phyloP scores from a whole-genome alignment of 2,888 invertebrate species.

The Entomobrya proxima region DNA sequence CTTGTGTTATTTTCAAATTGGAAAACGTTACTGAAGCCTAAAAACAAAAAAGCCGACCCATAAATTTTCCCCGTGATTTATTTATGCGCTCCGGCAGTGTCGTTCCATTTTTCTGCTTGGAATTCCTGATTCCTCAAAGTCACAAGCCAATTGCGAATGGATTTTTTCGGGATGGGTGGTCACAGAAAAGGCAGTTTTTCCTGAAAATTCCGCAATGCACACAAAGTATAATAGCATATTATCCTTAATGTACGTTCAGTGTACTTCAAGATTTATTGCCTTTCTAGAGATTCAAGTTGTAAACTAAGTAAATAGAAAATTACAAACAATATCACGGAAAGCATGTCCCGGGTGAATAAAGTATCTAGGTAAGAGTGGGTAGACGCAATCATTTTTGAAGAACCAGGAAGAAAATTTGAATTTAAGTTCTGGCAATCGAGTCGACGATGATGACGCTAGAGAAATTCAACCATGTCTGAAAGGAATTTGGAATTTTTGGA shows the following conservation, averaged over 20 bases:
- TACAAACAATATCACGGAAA: no score
- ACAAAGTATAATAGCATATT: background rate
- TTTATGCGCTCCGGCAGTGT: constrained; percentile 1
- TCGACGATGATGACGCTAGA: background rate
- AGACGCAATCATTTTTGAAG: background rate
- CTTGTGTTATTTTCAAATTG: constrained; percentile 26
- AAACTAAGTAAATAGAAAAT: background rate
- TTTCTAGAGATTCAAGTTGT: background rate
- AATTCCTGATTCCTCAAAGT: constrained; percentile 48
- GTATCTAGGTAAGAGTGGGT: no score
- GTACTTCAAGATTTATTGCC: constrained; percentile 6
- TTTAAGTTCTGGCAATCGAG: background rate
- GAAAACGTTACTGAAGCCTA: constrained; percentile 36
- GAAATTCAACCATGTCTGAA: constrained; percentile 12
- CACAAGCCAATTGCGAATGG: constrained; percentile 50
- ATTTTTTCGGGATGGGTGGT: constrained; percentile 59
- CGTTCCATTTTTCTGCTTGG: constrained; percentile 19
- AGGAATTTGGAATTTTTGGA: constrained; percentile 56
- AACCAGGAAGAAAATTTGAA: background rate
- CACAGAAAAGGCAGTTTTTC: background rate
- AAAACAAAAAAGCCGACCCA: constrained; percentile 40
- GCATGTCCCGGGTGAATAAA: background rate
- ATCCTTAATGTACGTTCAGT: background rate
- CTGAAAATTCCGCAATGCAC: background rate
- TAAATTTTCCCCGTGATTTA: constrained; percentile 61